Conservation (phyloP, 2,797 vertebrate genomes). For the Lagocephalus sceleratus region DNA sequence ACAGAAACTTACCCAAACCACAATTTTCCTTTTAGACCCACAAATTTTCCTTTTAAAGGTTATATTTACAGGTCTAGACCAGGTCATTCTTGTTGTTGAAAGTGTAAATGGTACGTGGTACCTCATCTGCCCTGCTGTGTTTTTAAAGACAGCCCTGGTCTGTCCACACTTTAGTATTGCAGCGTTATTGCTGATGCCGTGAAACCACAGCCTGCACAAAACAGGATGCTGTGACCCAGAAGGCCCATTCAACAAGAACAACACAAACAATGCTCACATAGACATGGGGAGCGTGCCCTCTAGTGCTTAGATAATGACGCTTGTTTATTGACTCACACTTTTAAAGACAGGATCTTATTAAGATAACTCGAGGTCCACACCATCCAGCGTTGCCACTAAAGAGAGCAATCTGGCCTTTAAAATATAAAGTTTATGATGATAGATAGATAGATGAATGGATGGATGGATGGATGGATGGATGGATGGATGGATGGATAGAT, state of each 20-base stretch:
- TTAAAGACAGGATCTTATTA: too few relatives aligned
- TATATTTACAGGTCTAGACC: constrained; percentile 16
- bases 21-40: constrained; percentile 19
- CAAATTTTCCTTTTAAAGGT: constrained; percentile 9
- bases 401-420: too few relatives aligned
- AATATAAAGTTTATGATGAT: too few relatives aligned
- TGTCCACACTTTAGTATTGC: constrained; percentile 49
- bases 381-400: too few relatives aligned
- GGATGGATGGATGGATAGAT: too few relatives aligned
- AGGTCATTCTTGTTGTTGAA: constrained; percentile 30
- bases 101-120: constrained; percentile 20
- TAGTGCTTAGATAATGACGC: constrained; percentile 43
- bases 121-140: constrained; percentile 27
- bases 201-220: constrained; percentile 67
- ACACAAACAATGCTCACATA: constrained; percentile 21
- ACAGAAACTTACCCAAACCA: constrained; percentile 18
- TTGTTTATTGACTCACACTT: constrained; percentile 1
- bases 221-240: constrained; percentile 34
- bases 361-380: too few relatives aligned
- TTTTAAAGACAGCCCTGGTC: constrained; percentile 38
- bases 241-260: constrained; percentile 44
- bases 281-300: constrained; percentile 50
- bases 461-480: too few relatives aligned
- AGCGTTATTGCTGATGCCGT: constrained; percentile 72
- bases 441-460: too few relatives aligned